Conservation (phyloP, 2,888 invertebrate genomes). For the Gibbula magus region DNA sequence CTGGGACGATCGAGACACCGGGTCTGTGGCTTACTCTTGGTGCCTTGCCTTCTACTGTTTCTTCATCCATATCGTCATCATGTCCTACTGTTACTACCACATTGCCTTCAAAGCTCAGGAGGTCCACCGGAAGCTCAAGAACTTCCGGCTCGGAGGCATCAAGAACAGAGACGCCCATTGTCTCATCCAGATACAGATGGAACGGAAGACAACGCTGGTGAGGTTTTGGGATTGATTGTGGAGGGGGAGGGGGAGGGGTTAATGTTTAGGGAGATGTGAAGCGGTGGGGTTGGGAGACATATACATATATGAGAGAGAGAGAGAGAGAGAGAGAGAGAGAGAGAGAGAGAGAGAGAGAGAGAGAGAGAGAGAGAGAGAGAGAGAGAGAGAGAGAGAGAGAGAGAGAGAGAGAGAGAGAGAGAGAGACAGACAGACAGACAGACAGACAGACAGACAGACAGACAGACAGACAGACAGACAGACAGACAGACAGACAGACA, state of each 20-base stretch:
- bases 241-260: no score
- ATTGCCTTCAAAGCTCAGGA: conserved; percentile 15
- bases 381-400: no score
- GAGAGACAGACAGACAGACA: no score
- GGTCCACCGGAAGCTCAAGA: conserved; percentile 13
- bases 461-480: no score
- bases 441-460: no score
- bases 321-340: not conserved
- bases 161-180: not conserved
- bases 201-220: conserved; percentile 30
- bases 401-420: no score
- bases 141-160: not conserved
- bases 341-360: no score
- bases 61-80: conserved; percentile 33
- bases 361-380: no score
- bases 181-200: conserved; percentile 19
- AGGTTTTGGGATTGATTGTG: not conserved
- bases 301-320: not conserved
- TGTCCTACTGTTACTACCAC: conserved; percentile 35
- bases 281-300: no score
- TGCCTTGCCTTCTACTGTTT: conserved; percentile 35
- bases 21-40: conserved; percentile 32
- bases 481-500: no score
- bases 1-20: conserved; percentile 28
- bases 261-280: no score